Percentiles rank a stretch among this genome's conserved stretches.
These are phyloP conservation scores for Lates calcarifer DNA, from an alignment of 2,113 vertebrate genomes.

Conservation along the genomic window DNA sequence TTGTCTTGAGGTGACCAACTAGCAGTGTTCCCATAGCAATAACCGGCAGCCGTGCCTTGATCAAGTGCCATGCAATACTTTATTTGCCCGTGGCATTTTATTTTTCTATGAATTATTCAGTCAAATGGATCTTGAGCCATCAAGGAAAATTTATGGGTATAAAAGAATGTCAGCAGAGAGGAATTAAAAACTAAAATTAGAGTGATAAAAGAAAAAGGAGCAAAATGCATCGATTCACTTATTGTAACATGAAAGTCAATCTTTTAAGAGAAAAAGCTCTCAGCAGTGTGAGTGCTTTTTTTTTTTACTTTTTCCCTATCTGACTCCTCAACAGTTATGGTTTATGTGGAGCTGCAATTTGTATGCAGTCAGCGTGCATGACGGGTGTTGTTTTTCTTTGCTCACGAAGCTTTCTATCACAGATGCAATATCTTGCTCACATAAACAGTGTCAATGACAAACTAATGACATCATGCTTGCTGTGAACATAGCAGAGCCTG, in stretches of 20 bases:
- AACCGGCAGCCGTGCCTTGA: neutral
- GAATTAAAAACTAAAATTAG: neutral
- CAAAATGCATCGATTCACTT: no score
- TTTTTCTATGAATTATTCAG: conserved; percentile 7
- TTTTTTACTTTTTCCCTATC: neutral
- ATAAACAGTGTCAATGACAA: neutral
- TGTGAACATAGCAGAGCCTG: no score
- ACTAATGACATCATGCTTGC: neutral
- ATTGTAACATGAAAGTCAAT: neutral
- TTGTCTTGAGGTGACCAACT: neutral
- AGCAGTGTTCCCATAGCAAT: neutral
- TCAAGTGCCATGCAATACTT: neutral
- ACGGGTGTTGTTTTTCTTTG: conserved; percentile 2
- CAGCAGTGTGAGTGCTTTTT: neutral
- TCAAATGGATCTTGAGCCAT: neutral
- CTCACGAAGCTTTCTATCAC: neutral
- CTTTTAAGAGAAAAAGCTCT: neutral
- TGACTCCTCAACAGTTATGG: neutral
- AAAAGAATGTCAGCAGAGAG: neutral
- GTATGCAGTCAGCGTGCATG: neutral
- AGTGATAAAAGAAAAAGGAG: neutral
- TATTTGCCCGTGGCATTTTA: neutral
- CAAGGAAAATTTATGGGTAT: neutral
- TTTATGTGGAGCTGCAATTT: neutral
- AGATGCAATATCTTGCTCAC: neutral